These are phyloP conservation scores for Habropoda laboriosa DNA, from an alignment of 1,140 invertebrate genomes.

Conservation along the genomic window DNA sequence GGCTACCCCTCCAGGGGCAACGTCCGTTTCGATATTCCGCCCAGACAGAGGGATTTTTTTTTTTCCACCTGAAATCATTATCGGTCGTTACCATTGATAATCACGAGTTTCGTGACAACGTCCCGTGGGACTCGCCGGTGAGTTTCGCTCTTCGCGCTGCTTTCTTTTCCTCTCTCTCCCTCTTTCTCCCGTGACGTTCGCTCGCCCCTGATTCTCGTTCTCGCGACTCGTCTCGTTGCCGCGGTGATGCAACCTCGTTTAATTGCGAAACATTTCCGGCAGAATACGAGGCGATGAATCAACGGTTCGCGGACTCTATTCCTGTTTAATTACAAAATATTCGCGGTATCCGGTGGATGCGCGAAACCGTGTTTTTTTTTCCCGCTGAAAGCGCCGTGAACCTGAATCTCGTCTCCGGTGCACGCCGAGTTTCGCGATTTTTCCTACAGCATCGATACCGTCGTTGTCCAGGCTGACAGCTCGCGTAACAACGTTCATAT, in stretches of 20 bases:
- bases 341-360: conserved; percentile 16
- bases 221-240: conserved; percentile 40
- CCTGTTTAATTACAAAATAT: conserved; percentile 69
- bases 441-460: neutral
- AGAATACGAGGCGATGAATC: conserved; percentile 65
- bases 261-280: conserved; percentile 66
- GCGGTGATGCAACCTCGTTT: conserved; percentile 58
- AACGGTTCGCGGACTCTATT: conserved; percentile 63
- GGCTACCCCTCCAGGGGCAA: neutral
- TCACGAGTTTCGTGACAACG: conserved; percentile 26
- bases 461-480: neutral
- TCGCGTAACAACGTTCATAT: neutral
- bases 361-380: too few species aligned
- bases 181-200: too few species aligned
- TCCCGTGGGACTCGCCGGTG: neutral
- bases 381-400: neutral
- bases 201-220: too few species aligned
- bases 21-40: neutral
- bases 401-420: too few species aligned
- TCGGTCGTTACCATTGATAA: conserved; percentile 46
- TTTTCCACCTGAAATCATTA: conserved; percentile 45
- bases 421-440: too few species aligned
- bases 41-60: neutral
- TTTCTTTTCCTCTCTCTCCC: neutral
- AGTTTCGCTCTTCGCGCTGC: neutral